Percentiles rank a stretch among this genome's conserved stretches.
Conservation (phyloP, 2,797 vertebrate species). For the Sebastes baramenuke region DNA sequence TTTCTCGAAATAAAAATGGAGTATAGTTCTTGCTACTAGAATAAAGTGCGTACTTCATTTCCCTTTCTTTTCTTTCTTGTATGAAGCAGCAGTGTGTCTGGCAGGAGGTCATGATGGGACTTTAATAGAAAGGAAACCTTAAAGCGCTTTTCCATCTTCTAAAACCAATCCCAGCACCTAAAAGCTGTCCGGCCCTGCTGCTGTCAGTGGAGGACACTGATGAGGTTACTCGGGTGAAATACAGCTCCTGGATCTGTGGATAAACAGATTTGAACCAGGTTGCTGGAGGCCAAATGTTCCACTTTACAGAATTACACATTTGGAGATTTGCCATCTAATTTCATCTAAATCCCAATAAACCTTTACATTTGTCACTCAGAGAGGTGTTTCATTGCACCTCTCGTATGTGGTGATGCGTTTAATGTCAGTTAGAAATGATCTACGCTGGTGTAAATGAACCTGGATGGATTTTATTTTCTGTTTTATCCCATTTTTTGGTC, state of each 20-base stretch:
- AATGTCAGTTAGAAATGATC: neutral
- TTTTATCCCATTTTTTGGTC: neutral
- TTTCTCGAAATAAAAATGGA: neutral
- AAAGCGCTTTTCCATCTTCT: constrained; percentile 20
- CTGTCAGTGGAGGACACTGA: constrained; percentile 52
- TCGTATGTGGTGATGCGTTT: neutral
- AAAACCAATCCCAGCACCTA: constrained; percentile 27
- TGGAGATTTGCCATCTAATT: constrained; percentile 14
- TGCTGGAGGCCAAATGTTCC: constrained; percentile 46
- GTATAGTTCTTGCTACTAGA: neutral
- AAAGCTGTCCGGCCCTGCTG: constrained; percentile 5
- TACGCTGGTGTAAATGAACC: neutral
- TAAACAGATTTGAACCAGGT: constrained; percentile 67
- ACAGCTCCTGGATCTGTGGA: constrained; percentile 40
- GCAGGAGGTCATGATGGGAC: neutral
- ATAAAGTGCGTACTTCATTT: neutral
- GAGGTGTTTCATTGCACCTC: neutral
- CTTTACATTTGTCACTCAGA: constrained; percentile 1
- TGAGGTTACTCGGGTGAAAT: constrained; percentile 63
- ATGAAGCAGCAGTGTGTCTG: neutral
- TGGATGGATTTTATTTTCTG: neutral
- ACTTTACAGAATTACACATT: constrained; percentile 56
- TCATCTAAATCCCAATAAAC: constrained; percentile 47
- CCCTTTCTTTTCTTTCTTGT: neutral
- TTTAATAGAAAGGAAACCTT: constrained; percentile 16